Conservation (phyloP, 2,797 vertebrate genomes). For the Phaenicophaeus curvirostris region DNA sequence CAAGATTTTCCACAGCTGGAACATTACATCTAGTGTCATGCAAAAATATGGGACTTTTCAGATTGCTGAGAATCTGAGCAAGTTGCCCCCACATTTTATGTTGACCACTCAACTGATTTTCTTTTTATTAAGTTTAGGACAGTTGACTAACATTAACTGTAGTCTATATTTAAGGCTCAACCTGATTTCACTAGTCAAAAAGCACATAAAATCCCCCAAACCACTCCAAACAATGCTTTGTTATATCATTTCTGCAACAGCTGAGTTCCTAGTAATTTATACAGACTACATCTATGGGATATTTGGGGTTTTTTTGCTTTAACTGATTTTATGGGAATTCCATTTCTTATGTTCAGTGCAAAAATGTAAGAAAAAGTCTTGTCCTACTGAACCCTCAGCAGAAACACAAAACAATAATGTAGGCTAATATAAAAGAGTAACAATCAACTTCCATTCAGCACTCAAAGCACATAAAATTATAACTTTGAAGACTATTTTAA, state of each 20-base stretch:
- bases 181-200: neutral
- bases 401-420: neutral
- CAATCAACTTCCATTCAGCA: neutral
- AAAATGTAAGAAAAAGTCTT: neutral
- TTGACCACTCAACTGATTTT: neutral
- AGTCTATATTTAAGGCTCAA: neutral
- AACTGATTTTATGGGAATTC: neutral
- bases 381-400: neutral
- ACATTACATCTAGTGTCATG: neutral
- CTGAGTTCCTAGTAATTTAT: neutral
- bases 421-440: neutral
- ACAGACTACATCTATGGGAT: neutral
- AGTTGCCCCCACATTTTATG: neutral
- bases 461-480: neutral
- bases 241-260: neutral
- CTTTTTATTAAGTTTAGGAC: neutral
- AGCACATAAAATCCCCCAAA: neutral
- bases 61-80: neutral
- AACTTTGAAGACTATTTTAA: neutral
- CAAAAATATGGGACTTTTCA: neutral
- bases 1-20: neutral
- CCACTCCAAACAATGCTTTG: neutral
- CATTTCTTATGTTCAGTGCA: neutral
- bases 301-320: neutral
- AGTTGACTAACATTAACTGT: neutral